Percentiles rank a stretch among this genome's conserved stretches.
Evolutionary conservation across 2,888 invertebrate species (phyloP).

Genomic region (Amiota mariae): DNA sequence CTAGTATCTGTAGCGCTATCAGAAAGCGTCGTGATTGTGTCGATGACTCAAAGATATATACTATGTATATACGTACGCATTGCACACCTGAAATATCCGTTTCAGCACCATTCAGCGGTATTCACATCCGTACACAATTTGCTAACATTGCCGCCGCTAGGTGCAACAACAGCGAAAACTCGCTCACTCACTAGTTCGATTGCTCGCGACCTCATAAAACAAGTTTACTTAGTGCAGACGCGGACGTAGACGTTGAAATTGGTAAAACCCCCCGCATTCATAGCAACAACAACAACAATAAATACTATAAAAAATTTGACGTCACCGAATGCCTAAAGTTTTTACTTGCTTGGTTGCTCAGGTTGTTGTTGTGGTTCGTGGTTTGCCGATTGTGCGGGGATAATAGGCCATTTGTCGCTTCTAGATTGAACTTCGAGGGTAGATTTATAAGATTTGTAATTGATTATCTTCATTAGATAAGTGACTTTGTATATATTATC

Average conservation of each 20-base stretch:
- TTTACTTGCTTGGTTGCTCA: neutral
- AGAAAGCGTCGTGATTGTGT: neutral
- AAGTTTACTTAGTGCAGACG: slow-evolving; percentile 25
- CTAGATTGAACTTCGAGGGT: too few species aligned
- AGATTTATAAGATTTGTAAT: too few species aligned
- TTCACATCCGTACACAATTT: too few species aligned
- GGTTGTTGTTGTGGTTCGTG: slow-evolving; percentile 1
- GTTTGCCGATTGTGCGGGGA: neutral
- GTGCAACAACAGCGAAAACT: neutral
- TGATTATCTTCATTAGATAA: too few species aligned
- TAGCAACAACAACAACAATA: slow-evolving; percentile 3
- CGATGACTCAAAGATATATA: slow-evolving; percentile 56
- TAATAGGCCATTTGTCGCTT: too few species aligned
- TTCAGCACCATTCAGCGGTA: slow-evolving; percentile 2
- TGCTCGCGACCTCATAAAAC: slow-evolving; percentile 28
- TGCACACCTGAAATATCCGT: slow-evolving; percentile 33
- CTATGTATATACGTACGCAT: slow-evolving; percentile 60
- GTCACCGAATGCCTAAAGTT: slow-evolving; percentile 22
- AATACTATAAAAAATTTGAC: slow-evolving; percentile 13
- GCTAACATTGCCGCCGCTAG: too few species aligned
- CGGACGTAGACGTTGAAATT: slow-evolving; percentile 11
- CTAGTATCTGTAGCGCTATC: slow-evolving; percentile 32
- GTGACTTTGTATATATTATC: too few species aligned
- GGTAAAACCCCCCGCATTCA: slow-evolving; percentile 22
- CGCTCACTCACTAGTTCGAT: neutral